Percentiles rank a stretch among this genome's conserved stretches.
phyloP scores from a whole-genome alignment of 2,888 invertebrate genomes.

The Tubulanus polymorphus region DNA sequence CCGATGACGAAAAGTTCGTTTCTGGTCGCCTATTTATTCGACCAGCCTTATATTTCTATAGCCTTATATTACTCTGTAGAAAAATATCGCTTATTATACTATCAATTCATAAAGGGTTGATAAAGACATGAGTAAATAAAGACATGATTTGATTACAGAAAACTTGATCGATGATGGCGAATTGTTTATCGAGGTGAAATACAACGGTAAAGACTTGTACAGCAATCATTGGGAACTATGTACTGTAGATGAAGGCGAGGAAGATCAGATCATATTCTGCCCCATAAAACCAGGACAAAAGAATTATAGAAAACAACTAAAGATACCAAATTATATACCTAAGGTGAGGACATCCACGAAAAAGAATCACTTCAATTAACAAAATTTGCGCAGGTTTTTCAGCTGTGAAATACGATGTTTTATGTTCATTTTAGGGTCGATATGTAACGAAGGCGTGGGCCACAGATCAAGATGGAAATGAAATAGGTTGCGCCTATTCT shows the following conservation, averaged over 20 bases:
- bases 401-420: not conserved
- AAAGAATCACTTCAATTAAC: not conserved
- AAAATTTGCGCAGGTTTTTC: not conserved
- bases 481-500: conserved; percentile 28
- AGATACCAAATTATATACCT: conserved; percentile 36
- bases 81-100: too few relatives aligned
- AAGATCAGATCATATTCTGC: conserved; percentile 33
- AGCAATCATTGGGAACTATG: conserved; percentile 42
- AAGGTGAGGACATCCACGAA: conserved; percentile 31
- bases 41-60: too few relatives aligned
- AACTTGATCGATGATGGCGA: too few relatives aligned
- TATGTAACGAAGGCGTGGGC: conserved; percentile 31
- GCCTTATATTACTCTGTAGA: too few relatives aligned
- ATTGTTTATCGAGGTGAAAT: conserved; percentile 33
- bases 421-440: conserved; percentile 25
- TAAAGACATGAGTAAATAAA: too few relatives aligned
- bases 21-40: too few relatives aligned
- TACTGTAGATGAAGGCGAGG: conserved; percentile 32
- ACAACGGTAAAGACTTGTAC: conserved; percentile 38
- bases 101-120: too few relatives aligned
- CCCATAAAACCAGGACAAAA: conserved; percentile 30
- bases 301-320: conserved; percentile 31
- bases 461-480: conserved; percentile 25
- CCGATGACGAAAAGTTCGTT: too few relatives aligned
- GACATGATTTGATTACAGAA: too few relatives aligned